Base-by-base conservation (phyloP, 2,797 vertebrate species). In the Leuciscus waleckii region DNA sequence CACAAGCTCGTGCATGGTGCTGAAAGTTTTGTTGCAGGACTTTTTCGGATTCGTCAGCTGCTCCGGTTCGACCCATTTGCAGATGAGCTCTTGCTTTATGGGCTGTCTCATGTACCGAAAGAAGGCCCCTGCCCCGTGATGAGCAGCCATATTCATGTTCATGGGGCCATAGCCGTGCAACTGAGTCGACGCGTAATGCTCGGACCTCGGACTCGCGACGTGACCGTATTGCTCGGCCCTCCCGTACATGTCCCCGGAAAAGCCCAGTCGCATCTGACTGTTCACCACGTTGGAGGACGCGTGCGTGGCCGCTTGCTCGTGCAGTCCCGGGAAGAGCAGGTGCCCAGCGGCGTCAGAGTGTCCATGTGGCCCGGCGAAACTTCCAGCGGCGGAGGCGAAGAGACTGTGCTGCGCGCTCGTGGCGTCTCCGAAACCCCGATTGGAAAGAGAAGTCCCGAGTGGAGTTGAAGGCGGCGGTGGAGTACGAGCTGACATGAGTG, bases 61-160 rank as follows among this genome's bases (percentile, higher is more conserved):
- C 92, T 99, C 98, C 14, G 98, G 98, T 91, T 99, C 97, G 94
- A 99, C 95, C 98, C 98, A 99, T 94, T 99, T 99, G 94, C 98
- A 99, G 95, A 99, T 98, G 87, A 99, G 97, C 94, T 98, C 98
- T 93, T 99, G 98, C 79, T 99, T 99, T 93, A 99, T 98, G 90
- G 97, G 98, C 89, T 98, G 98, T 92, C 98, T 87, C 98, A 99
- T 98, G 93, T 99, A 99, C 41, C 97, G 96, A 91, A 99, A 99
- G 94, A 99, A 99, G 95, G 98, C 98, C 93, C 98, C 98, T 46
- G 98, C 97, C 80, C 97, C 97, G 92, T 98, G 98, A 90, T 99
- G 98, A n/a, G 97, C 97, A 91, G 98, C 97, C 97, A 99, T 98
- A 93, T 99, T 99, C 98, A 99, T 98, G 94, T 99, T 99, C 96